These are phyloP conservation scores for Pardalotus punctatus DNA, from an alignment of 2,113 vertebrate genomes.

Conservation along the genomic window DNA sequence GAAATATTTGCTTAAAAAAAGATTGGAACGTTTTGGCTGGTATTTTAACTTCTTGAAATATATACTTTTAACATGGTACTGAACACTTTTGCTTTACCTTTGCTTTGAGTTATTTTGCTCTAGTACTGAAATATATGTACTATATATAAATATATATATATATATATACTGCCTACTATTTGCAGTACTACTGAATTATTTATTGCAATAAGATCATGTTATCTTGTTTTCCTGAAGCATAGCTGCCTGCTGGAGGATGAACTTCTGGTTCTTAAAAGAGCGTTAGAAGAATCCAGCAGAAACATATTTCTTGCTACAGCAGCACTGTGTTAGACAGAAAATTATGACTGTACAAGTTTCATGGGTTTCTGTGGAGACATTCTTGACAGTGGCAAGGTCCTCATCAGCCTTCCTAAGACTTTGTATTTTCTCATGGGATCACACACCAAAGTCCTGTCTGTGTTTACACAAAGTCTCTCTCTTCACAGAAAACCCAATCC, in stretches of 20 bases:
- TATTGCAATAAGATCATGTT: not conserved
- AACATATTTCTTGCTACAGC: not conserved
- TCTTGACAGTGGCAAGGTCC: not conserved
- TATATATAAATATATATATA: not conserved
- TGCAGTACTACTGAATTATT: not conserved
- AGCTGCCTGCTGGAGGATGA: not conserved
- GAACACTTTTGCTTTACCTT: not conserved
- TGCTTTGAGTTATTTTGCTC: not conserved
- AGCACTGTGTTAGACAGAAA: not conserved
- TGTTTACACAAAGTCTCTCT: not conserved
- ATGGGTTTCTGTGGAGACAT: not conserved
- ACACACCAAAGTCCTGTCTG: not conserved
- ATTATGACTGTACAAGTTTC: fast-evolving
- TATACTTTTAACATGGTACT: not conserved
- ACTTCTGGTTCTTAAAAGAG: not conserved
- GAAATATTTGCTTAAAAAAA: not conserved
- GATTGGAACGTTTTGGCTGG: not conserved
- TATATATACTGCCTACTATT: not conserved
- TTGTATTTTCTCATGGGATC: not conserved
- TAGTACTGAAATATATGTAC: not conserved
- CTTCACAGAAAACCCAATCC: not conserved
- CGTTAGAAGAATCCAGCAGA: not conserved
- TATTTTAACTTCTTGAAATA: not conserved
- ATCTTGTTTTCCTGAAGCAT: not conserved
- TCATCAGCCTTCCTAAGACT: not conserved